Evolutionary conservation across 1,140 invertebrate genomes (phyloP).

Genomic region (Watersipora subatra): DNA sequence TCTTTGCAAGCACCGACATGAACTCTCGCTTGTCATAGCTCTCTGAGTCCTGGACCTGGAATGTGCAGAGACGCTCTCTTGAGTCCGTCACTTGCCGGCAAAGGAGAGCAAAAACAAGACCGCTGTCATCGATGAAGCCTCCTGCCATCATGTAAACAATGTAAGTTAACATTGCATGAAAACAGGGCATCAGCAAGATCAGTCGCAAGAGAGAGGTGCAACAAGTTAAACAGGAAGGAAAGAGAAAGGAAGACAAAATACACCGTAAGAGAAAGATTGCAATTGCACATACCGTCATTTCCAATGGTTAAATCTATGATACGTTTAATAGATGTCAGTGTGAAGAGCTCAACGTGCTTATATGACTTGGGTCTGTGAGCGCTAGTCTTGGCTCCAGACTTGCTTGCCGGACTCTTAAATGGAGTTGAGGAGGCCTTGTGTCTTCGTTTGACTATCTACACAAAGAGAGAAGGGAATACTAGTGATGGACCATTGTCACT

Average conservation of each 20-base stretch:
- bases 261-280: neutral
- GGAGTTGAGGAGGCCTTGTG: neutral
- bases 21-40: constrained; percentile 64
- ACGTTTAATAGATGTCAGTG: constrained; percentile 69
- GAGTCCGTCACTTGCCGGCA: constrained; percentile 57
- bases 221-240: constrained; percentile 9
- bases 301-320: constrained; percentile 62
- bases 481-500: constrained; percentile 5
- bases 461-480: constrained; percentile 20
- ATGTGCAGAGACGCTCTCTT: constrained; percentile 75
- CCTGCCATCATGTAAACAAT: too few relatives aligned
- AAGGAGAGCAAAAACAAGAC: constrained; percentile 60
- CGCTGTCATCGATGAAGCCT: neutral
- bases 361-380: constrained; percentile 53
- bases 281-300: too few relatives aligned
- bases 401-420: constrained; percentile 4
- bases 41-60: constrained; percentile 53
- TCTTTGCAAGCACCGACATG: constrained; percentile 64
- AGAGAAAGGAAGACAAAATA: constrained; percentile 1
- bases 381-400: constrained; percentile 37
- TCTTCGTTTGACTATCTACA: constrained; percentile 4
- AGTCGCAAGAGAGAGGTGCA: constrained; percentile 6
- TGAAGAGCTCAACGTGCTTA: constrained; percentile 78
- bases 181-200: constrained; percentile 6
- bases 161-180: constrained; percentile 51